Percentiles rank a stretch among this genome's conserved stretches.
Conservation (phyloP, 2,797 vertebrate genomes). For the Poeciliopsis gracilis region DNA sequence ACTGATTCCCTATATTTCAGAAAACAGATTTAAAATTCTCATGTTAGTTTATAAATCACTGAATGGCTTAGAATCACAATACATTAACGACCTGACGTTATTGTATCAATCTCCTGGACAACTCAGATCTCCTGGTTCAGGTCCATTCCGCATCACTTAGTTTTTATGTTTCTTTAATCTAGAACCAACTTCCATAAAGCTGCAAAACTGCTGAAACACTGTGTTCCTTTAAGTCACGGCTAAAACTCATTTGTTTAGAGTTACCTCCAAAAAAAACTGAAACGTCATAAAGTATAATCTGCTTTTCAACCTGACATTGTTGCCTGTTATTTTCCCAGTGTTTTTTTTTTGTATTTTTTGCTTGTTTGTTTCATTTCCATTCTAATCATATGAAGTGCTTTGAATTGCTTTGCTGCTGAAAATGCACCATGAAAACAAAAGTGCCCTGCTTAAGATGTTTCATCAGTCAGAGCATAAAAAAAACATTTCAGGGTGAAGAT, state of each 20-base stretch:
- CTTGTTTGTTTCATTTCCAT: too few species aligned
- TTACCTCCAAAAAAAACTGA: neutral
- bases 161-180: neutral
- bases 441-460: neutral
- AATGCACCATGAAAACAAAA: too few species aligned
- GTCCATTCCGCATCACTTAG: neutral
- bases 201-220: neutral
- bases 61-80: too few species aligned
- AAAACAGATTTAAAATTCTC: too few species aligned
- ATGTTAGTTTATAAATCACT: too few species aligned
- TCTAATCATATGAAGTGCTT: too few species aligned
- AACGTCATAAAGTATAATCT: neutral
- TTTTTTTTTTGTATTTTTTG: neutral
- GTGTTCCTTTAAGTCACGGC: neutral
- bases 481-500: slow-evolving; percentile 19
- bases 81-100: too few species aligned
- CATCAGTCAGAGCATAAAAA: slow-evolving; percentile 4
- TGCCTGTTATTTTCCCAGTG: neutral
- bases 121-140: too few species aligned
- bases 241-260: too few species aligned
- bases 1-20: too few species aligned
- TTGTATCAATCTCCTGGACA: too few species aligned
- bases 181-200: neutral
- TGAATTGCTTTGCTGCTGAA: too few species aligned
- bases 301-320: neutral